Evolutionary conservation across 1,140 invertebrate genomes (phyloP), one percentile per base, ranked within the genome.

Genomic region (Laodelphax striatellus): DNA sequence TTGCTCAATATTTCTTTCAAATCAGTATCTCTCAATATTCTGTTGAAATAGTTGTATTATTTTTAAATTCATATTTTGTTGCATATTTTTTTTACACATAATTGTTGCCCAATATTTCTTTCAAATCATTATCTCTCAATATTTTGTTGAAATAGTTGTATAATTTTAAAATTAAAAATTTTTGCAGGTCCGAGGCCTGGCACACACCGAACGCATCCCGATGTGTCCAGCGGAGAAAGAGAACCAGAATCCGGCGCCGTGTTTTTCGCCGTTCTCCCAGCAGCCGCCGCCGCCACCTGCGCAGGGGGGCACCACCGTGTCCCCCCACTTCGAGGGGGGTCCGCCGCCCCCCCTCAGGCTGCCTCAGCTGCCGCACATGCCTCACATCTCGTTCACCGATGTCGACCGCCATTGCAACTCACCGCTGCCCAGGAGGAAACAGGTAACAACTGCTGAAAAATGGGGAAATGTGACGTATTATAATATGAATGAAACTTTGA

Each of bases 361-460:
- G 38, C 65, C 55, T 41, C 67, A 75, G 62, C 64, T 76, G 34
- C 72, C 77, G 50, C 75, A 77, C 64, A 76, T 80, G 71, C 67
- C 74, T 21, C 74, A 79, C 57, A 65, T 79, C 50, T 75, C 75
- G 50, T 80, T 79, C 67, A 74, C 72, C 8, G 73, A 75, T 19
- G 64, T 69, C 43, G 65, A 65, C 42, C 61, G 66, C 19, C 67
- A 70, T 61, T 85, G 85, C 57, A 78, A 80, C 43, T 89, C 87
- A 19, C 87, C 87, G 0, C 76, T 88, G 66, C 86, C 87, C 1
- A 73, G 88, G 28, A 75, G 88, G 38, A 90, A 90, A 67, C 69
- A 76, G 71, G 75, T 72, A 46, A 59, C 2, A 28, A 28, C n/a
- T n/a, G n/a, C n/a, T n/a, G n/a, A n/a, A n/a, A n/a, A n/a, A n/a